Evolutionary conservation across 2,113 vertebrate species (phyloP).

Genomic region (Boulengeromyrus knoepffleri): DNA sequence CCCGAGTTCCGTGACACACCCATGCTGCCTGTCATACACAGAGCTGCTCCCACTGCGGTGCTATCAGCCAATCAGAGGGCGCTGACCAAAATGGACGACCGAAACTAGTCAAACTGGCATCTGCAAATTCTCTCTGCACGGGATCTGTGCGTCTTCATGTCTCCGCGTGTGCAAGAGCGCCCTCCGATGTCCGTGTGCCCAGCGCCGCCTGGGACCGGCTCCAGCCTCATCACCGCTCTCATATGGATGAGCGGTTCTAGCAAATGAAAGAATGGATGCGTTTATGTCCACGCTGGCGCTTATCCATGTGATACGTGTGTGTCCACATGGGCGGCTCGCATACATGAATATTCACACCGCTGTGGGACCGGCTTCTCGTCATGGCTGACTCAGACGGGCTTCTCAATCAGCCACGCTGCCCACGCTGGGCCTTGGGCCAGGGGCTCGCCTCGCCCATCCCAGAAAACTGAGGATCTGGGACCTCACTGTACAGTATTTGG

Average conservation of each 20-base stretch:
- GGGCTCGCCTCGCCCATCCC: background rate
- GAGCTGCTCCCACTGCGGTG: background rate
- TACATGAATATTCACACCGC: background rate
- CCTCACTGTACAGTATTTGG: background rate
- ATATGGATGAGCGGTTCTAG: background rate
- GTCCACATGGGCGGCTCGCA: background rate
- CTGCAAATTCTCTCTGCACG: background rate
- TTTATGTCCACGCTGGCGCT: background rate
- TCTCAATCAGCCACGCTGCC: background rate
- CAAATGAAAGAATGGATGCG: background rate
- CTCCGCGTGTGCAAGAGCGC: background rate
- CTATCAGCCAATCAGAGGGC: background rate
- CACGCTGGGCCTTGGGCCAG: background rate
- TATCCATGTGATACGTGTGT: background rate
- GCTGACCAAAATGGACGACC: background rate
- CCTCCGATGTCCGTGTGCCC: background rate
- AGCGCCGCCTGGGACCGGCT: background rate
- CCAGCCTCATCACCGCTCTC: background rate
- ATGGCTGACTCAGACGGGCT: background rate
- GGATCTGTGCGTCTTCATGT: background rate
- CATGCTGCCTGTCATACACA: constrained; percentile 63
- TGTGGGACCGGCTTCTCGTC: background rate
- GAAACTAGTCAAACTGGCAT: background rate
- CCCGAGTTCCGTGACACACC: background rate
- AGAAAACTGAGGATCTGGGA: background rate